Evolutionary conservation across 2,888 invertebrate species (phyloP), one percentile per base, ranked within the genome.

Genomic region (Carcina quercana): DNA sequence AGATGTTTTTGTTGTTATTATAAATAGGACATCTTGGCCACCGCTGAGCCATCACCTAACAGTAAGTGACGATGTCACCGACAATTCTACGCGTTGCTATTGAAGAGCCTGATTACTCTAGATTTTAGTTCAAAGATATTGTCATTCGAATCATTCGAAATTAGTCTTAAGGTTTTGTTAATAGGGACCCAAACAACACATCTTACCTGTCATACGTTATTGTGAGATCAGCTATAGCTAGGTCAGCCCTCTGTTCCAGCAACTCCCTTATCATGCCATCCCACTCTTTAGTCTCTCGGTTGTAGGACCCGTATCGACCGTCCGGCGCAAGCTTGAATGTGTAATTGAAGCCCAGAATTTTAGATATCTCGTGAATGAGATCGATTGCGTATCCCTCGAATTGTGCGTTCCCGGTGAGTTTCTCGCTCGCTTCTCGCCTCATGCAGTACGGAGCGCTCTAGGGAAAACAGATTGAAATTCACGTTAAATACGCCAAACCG

Each of bases 401-500:
- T 57, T 94, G 94, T 52, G 95, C 94, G 73, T 97, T 97, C 21
- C 96, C 97, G 3, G 88, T 88, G 30, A 96, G 83, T 41, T 91
- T 91, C 52, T 92, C 91, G 52, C 92, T 91, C 4, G 94, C 93
- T 59, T 93, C 92, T 72, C 93, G 96, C 44, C 93, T 85, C 96
- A 98, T 98, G 54, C 96, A 94, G 71, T 98, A 99, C 1, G 98
- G 98, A 30, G 94, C 89, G 71, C 97, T 97, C 96, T 98, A 50
- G 47, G 53, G 58, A 56, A 59, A n/a, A 57, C 45, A 38, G 35
- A 36, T 21, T 14, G 21, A 14, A 21, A 21, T 29, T 14, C 10
- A 19, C 7, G 13, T 28, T 19, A 10, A 26, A 14, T 26, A 26
- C n/a, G n/a, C n/a, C 11, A 11, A 24, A 13, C 24, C 7, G 6